Evolutionary conservation across 2,113 vertebrate genomes (phyloP).

Genomic region (Emydocephalus ijimae): DNA sequence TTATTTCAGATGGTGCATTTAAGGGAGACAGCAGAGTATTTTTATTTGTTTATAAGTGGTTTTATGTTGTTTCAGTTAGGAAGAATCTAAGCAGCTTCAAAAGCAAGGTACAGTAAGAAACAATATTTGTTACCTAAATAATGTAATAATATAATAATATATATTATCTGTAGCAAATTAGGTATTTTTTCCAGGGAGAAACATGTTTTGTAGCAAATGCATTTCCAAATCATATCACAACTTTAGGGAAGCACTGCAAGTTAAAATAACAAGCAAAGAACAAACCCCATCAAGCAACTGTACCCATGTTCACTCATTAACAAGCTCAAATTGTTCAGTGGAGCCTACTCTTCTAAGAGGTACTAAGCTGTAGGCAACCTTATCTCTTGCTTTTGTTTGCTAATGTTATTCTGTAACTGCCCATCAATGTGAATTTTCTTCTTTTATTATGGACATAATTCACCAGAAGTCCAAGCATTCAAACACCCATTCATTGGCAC

Average conservation of each 20-base stretch:
- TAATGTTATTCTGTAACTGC: neutral
- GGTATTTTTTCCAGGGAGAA: neutral
- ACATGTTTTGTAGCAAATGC: neutral
- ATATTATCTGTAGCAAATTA: neutral
- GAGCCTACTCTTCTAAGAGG: neutral
- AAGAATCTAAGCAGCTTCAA: neutral
- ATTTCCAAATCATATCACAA: neutral
- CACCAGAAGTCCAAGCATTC: neutral
- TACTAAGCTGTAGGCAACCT: neutral
- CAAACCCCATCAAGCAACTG: neutral
- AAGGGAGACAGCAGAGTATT: neutral
- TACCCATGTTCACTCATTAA: neutral
- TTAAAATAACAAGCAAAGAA: neutral
- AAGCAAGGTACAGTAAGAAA: neutral
- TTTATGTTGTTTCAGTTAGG: neutral
- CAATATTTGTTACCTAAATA: neutral
- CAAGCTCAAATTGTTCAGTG: neutral
- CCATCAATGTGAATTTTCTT: neutral
- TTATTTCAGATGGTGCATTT: neutral
- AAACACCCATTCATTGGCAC: neutral
- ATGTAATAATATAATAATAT: neutral
- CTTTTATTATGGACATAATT: rapidly evolving
- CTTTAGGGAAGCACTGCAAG: neutral
- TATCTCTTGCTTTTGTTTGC: neutral
- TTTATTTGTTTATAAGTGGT: neutral